These are phyloP conservation scores for Liopterus haemorrhoidalis DNA, from an alignment of 2,888 invertebrate species.

Conservation along the genomic window DNA sequence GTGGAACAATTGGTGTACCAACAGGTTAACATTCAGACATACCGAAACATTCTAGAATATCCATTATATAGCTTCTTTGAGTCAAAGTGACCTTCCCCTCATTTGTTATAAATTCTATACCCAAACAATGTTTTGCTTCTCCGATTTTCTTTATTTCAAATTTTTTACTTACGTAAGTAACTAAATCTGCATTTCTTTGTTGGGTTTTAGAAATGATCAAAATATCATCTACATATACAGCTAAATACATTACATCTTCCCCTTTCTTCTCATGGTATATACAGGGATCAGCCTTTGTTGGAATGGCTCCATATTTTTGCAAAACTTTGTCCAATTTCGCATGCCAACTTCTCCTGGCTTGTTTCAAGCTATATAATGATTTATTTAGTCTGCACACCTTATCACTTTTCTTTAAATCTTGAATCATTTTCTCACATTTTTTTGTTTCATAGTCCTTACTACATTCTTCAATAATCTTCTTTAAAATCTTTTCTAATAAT, in stretches of 20 bases:
- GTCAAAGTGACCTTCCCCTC: neutral
- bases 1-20: no score
- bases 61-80: no score
- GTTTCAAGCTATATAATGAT: conserved; percentile 1
- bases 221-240: conserved; percentile 9
- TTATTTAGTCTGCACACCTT: neutral
- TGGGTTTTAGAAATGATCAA: neutral
- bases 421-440: no score
- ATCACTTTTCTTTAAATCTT: neutral
- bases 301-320: neutral
- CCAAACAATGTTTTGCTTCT: neutral
- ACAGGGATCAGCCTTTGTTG: neutral
- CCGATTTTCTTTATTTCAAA: conserved; percentile 1
- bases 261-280: neutral
- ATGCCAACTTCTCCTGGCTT: neutral
- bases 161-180: neutral
- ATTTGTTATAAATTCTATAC: neutral
- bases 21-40: no score
- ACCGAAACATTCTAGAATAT: no score
- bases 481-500: no score
- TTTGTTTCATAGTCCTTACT: no score
- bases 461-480: no score
- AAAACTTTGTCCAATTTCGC: neutral
- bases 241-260: neutral
- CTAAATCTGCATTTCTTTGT: neutral